phyloP scores from a whole-genome alignment of 2,888 invertebrate species.

The Pyralis farinalis region DNA sequence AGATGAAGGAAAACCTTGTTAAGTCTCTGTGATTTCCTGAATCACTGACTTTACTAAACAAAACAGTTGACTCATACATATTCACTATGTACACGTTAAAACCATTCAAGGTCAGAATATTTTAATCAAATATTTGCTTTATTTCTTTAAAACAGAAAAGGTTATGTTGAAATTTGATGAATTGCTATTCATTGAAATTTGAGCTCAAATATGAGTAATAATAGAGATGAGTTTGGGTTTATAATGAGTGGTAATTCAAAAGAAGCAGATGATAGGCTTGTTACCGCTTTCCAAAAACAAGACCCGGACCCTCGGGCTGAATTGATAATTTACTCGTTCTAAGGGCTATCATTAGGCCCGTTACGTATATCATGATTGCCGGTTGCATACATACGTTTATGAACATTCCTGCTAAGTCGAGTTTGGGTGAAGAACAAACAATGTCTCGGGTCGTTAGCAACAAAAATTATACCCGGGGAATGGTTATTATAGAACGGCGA shows the following conservation, averaged over 20 bases:
- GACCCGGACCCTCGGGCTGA: slow-evolving; percentile 68
- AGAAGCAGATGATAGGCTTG: slow-evolving; percentile 58
- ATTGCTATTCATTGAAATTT: slow-evolving; percentile 24
- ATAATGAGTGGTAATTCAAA: slow-evolving; percentile 35
- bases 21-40: slow-evolving; percentile 16
- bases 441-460: slow-evolving; percentile 73
- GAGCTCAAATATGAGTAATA: slow-evolving; percentile 22
- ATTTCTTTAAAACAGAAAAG: slow-evolving; percentile 18
- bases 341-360: slow-evolving; percentile 76
- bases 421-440: slow-evolving; percentile 75
- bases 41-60: slow-evolving; percentile 18
- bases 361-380: slow-evolving; percentile 68
- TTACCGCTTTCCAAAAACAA: slow-evolving; percentile 70
- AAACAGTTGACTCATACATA: slow-evolving; percentile 13
- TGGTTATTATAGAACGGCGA: slow-evolving; percentile 62
- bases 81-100: slow-evolving; percentile 14
- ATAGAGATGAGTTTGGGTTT: slow-evolving; percentile 36
- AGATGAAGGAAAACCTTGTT: slow-evolving; percentile 12
- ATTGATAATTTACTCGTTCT: slow-evolving; percentile 79
- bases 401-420: slow-evolving; percentile 36
- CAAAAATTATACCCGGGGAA: slow-evolving; percentile 60
- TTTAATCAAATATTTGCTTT: slow-evolving; percentile 30
- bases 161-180: slow-evolving; percentile 14
- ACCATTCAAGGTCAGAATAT: slow-evolving; percentile 35
- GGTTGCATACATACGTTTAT: slow-evolving; percentile 65